Evolutionary conservation across 1,140 invertebrate genomes (phyloP), one percentile per base, ranked within the genome.

Genomic region (Sarcophaga peregrina): DNA sequence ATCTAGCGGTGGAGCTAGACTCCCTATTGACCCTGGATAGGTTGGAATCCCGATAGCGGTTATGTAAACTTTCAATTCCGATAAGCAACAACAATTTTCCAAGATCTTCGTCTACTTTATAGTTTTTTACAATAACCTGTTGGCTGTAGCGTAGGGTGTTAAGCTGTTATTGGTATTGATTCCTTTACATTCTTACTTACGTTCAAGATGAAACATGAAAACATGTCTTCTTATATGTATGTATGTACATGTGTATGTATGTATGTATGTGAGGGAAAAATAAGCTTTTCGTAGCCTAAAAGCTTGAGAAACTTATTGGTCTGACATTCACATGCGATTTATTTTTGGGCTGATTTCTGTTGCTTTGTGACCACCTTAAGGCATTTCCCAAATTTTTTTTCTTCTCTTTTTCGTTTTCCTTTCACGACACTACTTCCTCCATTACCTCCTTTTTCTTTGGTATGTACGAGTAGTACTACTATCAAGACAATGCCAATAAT

Each of bases 241-340:
- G 25, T 37, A 37, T n/a, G n/a, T n/a, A n/a, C n/a, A n/a, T n/a
- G n/a, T n/a, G 9, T 76, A 17, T 46, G 20, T 76, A 50, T 50
- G 8, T 50, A 8, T 50, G 48, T 68, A 68, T 15, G 13, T 8
- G 46, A 17, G 46, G 74, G 46, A 15, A 37, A 76, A n/a, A 13
- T 25, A n/a, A 73, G 74, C 15, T 47, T 82, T 82, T 50, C 54
- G 72, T 82, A 52, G 83, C 80, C 83, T 62, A 25, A 83, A 83
- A 83, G 58, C 80, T 81, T 81, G 48, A 81, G 68, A 83, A 83
- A 83, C 80, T 76, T 78, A 83, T 83, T 58, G 83, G 62, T 72
- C 37, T 80, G 48, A 72, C 20, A 75, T 83, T 83, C 83, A 76
- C 80, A 81, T 83, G 80, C 68, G 83, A 83, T 81, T 83, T 58